Conservation (phyloP, 2,888 invertebrate genomes). For the Julus scandinavius region DNA sequence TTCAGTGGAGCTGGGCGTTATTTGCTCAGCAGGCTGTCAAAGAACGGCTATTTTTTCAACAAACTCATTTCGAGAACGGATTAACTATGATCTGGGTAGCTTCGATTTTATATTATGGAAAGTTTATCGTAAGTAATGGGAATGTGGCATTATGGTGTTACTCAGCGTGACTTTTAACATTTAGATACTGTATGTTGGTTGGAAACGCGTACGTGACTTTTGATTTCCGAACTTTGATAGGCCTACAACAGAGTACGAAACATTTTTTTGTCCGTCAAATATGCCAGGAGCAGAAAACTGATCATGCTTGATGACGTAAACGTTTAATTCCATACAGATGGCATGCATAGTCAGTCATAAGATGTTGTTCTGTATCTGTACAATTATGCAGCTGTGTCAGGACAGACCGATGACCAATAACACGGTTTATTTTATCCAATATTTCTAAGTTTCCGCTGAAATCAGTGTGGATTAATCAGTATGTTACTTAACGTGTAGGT, state of each 20-base stretch:
- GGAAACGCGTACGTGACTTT: neutral
- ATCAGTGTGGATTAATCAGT: no score
- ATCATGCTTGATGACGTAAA: neutral
- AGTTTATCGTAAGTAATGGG: neutral
- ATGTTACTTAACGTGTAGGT: no score
- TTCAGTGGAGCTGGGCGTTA: neutral
- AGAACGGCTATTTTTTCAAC: neutral
- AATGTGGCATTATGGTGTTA: neutral
- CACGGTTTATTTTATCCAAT: no score
- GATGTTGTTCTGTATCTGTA: no score
- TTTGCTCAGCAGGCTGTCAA: neutral
- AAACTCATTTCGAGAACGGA: neutral
- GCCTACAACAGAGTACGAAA: neutral
- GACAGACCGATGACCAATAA: no score
- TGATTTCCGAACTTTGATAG: neutral
- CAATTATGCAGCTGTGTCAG: no score
- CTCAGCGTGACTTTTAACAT: neutral
- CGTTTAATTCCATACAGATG: no score
- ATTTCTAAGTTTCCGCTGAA: no score
- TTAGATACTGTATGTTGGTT: neutral
- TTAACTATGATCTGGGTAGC: neutral
- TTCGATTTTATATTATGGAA: neutral
- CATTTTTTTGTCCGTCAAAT: neutral
- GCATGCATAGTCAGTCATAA: no score
- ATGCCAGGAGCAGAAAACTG: neutral